phyloP scores from a whole-genome alignment of 2,113 vertebrate genomes.

The Serranochromis macrocephalus region DNA sequence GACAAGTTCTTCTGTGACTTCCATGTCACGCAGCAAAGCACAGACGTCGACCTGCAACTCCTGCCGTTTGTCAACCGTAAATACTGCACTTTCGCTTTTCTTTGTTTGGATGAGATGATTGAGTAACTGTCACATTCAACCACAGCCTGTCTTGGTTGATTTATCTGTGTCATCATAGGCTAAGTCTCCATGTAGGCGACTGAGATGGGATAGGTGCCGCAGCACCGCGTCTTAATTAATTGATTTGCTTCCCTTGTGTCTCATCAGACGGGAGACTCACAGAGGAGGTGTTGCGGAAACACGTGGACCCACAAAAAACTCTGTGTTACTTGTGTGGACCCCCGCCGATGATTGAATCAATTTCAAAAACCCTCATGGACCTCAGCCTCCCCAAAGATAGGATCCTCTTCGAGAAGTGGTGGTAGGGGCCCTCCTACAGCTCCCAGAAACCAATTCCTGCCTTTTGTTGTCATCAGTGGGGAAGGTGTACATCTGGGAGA shows the following conservation, averaged over 20 bases:
- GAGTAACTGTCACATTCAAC: slow-evolving; percentile 2
- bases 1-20: slow-evolving; percentile 82
- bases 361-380: slow-evolving; percentile 75
- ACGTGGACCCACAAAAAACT: slow-evolving; percentile 72
- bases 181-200: background rate
- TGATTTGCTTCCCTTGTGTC: slow-evolving; percentile 30
- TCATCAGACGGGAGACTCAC: slow-evolving; percentile 82
- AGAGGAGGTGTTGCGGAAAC: slow-evolving; percentile 70
- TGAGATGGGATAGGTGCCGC: background rate
- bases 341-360: slow-evolving; percentile 87
- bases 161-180: background rate
- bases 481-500: background rate
- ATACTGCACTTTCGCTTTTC: background rate
- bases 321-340: slow-evolving; percentile 94
- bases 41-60: slow-evolving; percentile 72
- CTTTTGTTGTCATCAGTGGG: background rate
- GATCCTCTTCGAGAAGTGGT: slow-evolving; percentile 95
- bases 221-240: background rate
- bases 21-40: slow-evolving; percentile 81
- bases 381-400: slow-evolving; percentile 73
- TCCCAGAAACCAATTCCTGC: background rate
- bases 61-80: slow-evolving; percentile 79
- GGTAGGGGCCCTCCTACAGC: slow-evolving; percentile 66
- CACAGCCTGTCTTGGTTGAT: slow-evolving; percentile 1
- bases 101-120: background rate